A percentile compares a stretch with the other conserved stretches of the same genome.
phyloP scores from a whole-genome alignment of 2,113 vertebrate genomes.

The Salvelinus alpinus region DNA sequence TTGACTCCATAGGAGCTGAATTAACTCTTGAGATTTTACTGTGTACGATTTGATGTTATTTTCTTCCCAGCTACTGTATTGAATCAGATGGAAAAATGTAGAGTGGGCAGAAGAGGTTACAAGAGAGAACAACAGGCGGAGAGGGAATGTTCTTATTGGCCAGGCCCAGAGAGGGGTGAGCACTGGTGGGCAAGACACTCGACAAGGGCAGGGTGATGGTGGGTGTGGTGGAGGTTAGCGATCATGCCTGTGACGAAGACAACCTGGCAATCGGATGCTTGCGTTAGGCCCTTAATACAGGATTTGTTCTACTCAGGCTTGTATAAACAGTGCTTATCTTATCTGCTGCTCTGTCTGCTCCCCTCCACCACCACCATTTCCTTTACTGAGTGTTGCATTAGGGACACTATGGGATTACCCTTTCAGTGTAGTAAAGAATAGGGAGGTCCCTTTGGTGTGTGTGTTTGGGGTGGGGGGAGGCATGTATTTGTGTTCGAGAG shows the following conservation, averaged over 20 bases:
- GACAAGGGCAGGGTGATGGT: conserved; percentile 25
- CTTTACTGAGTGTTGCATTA: neutral
- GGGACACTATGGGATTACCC: neutral
- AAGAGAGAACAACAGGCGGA: neutral
- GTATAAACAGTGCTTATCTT: conserved; percentile 8
- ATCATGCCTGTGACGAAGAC: conserved; percentile 32
- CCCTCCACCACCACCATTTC: neutral
- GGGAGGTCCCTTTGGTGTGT: neutral
- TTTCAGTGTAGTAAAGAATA: neutral
- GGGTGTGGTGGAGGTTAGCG: conserved; percentile 11
- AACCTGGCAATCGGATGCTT: conserved; percentile 30
- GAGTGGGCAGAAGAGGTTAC: conserved; percentile 4
- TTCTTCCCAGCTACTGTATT: no score
- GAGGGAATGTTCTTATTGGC: conserved; percentile 14
- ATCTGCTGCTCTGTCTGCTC: neutral
- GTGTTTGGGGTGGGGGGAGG: neutral
- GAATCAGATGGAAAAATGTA: neutral
- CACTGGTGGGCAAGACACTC: conserved; percentile 21
- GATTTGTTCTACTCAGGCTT: neutral
- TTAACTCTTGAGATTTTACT: no score
- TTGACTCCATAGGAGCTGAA: no score
- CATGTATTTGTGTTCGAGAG: neutral
- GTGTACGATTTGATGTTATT: no score
- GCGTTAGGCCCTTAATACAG: neutral
- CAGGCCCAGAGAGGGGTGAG: conserved; percentile 7